Evolutionary conservation across 1,140 invertebrate genomes (phyloP).

Genomic region (Platyura marginata): DNA sequence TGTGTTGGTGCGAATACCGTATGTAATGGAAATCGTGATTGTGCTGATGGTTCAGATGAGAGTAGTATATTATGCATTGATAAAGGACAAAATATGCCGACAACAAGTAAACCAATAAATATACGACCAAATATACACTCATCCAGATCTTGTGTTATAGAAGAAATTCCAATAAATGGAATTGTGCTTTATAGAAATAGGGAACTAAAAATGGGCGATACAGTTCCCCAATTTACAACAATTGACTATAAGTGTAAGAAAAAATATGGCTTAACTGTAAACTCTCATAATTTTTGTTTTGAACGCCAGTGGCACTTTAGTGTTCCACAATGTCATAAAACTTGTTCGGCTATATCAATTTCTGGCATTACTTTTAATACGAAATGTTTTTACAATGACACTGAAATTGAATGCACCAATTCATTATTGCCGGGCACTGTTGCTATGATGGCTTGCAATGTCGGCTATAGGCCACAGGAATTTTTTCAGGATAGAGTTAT

Average conservation of each 20-base stretch:
- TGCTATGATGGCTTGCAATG: background rate
- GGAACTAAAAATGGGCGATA: background rate
- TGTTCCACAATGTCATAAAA: background rate
- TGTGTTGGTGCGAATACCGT: constrained; percentile 31
- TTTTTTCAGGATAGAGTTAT: background rate
- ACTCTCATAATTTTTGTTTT: background rate
- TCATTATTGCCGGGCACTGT: background rate
- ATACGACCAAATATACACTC: background rate
- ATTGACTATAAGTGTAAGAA: background rate
- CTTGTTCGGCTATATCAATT: background rate
- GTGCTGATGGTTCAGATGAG: constrained; percentile 51
- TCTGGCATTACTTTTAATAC: constrained; percentile 1
- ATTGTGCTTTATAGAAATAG: background rate
- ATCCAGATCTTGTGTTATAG: background rate
- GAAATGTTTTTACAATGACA: background rate
- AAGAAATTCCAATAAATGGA: background rate
- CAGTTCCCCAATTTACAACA: background rate
- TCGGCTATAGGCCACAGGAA: background rate
- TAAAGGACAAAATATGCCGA: background rate
- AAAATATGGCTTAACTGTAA: background rate
- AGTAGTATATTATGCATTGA: background rate
- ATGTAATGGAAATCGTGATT: constrained; percentile 40
- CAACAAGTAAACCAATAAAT: background rate
- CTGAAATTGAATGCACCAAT: background rate
- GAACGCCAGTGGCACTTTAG: background rate